phyloP scores from a whole-genome alignment of 2,797 vertebrate genomes.

The Catharus ustulatus region DNA sequence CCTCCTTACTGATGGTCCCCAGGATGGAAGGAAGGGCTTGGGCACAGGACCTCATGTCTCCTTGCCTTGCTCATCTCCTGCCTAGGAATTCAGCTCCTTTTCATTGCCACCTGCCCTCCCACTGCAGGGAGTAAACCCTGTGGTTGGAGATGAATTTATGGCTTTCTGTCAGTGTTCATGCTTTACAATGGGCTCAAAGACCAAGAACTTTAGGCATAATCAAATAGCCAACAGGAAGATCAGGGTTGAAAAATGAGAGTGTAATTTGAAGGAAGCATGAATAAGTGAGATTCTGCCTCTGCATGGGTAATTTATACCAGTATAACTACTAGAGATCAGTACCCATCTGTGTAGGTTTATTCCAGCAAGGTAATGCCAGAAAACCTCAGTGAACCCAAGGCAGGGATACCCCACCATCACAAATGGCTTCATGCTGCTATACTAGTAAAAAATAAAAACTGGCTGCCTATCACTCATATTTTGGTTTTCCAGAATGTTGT shows the following conservation, averaged over 20 bases:
- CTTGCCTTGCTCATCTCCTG: not conserved
- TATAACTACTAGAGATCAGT: not conserved
- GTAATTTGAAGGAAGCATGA: not conserved
- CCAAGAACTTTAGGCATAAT: not conserved
- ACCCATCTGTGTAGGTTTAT: not conserved
- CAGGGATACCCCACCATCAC: not conserved
- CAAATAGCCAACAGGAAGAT: not conserved
- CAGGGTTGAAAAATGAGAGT: not conserved
- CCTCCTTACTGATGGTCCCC: slow-evolving; percentile 50
- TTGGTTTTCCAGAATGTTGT: not conserved
- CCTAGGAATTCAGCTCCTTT: slow-evolving; percentile 15
- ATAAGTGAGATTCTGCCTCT: not conserved
- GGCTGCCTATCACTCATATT: not conserved
- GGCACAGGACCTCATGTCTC: not conserved
- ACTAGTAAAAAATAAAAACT: not conserved
- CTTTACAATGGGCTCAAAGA: not conserved
- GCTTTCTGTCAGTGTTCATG: not conserved
- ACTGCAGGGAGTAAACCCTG: not conserved
- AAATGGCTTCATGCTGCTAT: not conserved
- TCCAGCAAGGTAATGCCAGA: not conserved
- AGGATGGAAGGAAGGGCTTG: slow-evolving; percentile 3
- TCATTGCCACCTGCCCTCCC: not conserved
- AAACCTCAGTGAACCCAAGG: not conserved
- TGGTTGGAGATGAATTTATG: not conserved
- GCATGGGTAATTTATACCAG: not conserved